Evolutionary conservation across 1,140 invertebrate genomes (phyloP), one percentile per base, ranked within the genome.

Genomic region (Brachionus angularis): DNA sequence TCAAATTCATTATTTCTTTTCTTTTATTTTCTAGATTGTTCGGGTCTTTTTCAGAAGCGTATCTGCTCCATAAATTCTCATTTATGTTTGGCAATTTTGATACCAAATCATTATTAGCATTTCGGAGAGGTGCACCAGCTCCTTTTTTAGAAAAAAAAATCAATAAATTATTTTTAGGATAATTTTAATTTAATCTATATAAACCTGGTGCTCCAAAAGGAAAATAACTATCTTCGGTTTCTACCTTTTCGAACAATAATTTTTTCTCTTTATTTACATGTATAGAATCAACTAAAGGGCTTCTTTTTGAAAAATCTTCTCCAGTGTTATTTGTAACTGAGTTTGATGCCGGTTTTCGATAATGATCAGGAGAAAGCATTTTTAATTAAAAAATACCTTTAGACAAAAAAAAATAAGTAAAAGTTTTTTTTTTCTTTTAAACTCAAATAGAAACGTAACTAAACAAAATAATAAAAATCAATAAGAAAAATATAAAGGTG

Each of bases 1-100:
- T 67, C 16, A 47, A 50, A 18, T 47, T 29, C 21, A 47, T 34
- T 29, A 67, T 67, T 36, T 67, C 42, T 67, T 47, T 50, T 47
- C 29, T 29, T 36, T 67, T 67, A 33, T 23, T 7, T 27, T 64
- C 44, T 2, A 25, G 16, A 23, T 67, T 67, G 31, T 67, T 31
- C 5, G 5, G 4, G 23, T 16, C 29, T 16, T n/a, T 42, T 10
- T 16, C 39, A 42, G 39, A 42, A 42, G 39, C 39, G 39, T 42
- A 42, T 16, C 39, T 10, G 10, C 16, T 16, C 39, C 39, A 42
- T 16, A 42, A 16, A 16, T 42, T 42, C 16, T 16, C 10, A 42
- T 42, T 42, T 42, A 42, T 42, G 39, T 42, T 42, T 16, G 39
- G 39, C 39, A 42, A 42, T 10, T 16, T 10, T 10, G 39, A 10